Evolutionary conservation across 2,888 invertebrate genomes (phyloP).

Genomic region (Ditula angustiorana): DNA sequence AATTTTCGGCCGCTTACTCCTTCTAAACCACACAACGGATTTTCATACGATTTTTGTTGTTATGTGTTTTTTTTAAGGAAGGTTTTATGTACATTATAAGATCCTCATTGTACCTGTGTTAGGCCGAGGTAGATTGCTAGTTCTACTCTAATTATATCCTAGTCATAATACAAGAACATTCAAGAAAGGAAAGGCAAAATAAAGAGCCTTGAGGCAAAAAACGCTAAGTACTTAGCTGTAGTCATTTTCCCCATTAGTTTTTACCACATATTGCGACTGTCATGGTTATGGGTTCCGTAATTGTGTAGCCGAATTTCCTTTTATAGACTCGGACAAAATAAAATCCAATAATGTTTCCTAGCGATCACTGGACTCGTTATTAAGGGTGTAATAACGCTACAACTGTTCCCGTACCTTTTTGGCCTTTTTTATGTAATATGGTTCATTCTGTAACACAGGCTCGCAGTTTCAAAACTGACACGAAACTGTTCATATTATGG

Average conservation of each 20-base stretch:
- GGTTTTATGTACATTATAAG: too few species aligned
- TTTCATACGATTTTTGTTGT: too few species aligned
- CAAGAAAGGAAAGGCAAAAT: not conserved
- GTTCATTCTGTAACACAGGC: not conserved
- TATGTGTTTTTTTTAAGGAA: too few species aligned
- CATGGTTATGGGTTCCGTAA: slow-evolving; percentile 25
- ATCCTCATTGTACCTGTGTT: too few species aligned
- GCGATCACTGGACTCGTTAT: slow-evolving; percentile 27
- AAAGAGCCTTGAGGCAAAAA: not conserved
- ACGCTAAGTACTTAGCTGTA: slow-evolving; percentile 14
- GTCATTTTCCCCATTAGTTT: slow-evolving; percentile 28
- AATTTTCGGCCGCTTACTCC: too few species aligned
- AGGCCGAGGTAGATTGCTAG: too few species aligned
- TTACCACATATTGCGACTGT: slow-evolving; percentile 37
- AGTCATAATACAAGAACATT: not conserved
- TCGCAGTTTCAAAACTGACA: not conserved
- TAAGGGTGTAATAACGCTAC: slow-evolving; percentile 23
- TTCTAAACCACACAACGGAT: too few species aligned
- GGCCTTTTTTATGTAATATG: not conserved
- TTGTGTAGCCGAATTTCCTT: slow-evolving; percentile 33
- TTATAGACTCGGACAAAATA: slow-evolving; percentile 33
- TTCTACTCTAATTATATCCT: not conserved
- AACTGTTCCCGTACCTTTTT: not conserved
- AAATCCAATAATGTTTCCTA: slow-evolving; percentile 32
- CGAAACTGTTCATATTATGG: too few species aligned